phyloP scores from a whole-genome alignment of 2,888 invertebrate genomes.

The Lomographa bimaculata region DNA sequence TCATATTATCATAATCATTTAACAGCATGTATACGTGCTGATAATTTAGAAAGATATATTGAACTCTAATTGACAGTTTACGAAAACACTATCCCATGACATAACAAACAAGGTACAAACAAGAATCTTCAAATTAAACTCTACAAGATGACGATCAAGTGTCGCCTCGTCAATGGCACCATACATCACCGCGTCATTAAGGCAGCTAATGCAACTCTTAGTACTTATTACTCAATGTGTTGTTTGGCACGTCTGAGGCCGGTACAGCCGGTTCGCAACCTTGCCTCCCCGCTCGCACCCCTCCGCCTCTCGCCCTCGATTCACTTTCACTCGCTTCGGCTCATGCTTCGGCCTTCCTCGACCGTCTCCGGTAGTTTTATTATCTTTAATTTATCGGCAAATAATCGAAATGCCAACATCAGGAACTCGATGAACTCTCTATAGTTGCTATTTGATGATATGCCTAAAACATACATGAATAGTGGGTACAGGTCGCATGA shows the following conservation, averaged over 20 bases:
- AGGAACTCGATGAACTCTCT: too few relatives aligned
- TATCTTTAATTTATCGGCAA: too few relatives aligned
- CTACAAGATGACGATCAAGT: slow-evolving; percentile 30
- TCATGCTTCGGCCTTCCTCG: slow-evolving; percentile 52
- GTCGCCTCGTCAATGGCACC: slow-evolving; percentile 53
- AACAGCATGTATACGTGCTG: too few relatives aligned
- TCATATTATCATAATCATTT: too few relatives aligned
- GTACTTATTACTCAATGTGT: slow-evolving; percentile 74
- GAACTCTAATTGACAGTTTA: not conserved
- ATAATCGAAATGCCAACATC: too few relatives aligned
- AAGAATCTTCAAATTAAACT: slow-evolving; percentile 24
- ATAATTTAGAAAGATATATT: too few relatives aligned
- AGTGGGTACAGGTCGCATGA: too few relatives aligned
- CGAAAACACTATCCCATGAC: not conserved
- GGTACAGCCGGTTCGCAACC: slow-evolving; percentile 73
- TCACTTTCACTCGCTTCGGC: slow-evolving; percentile 71
- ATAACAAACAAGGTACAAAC: slow-evolving; percentile 14
- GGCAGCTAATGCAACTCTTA: slow-evolving; percentile 67
- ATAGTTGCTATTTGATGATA: too few relatives aligned
- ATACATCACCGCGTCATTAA: slow-evolving; percentile 65
- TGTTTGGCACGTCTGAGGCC: slow-evolving; percentile 70
- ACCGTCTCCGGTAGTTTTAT: slow-evolving; percentile 42
- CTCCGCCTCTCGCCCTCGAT: slow-evolving; percentile 45
- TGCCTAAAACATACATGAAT: too few relatives aligned
- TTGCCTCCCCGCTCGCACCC: slow-evolving; percentile 51